These are phyloP conservation scores for Ginglymostoma cirratum DNA, from an alignment of 2,113 vertebrate species.

Conservation along the genomic window DNA sequence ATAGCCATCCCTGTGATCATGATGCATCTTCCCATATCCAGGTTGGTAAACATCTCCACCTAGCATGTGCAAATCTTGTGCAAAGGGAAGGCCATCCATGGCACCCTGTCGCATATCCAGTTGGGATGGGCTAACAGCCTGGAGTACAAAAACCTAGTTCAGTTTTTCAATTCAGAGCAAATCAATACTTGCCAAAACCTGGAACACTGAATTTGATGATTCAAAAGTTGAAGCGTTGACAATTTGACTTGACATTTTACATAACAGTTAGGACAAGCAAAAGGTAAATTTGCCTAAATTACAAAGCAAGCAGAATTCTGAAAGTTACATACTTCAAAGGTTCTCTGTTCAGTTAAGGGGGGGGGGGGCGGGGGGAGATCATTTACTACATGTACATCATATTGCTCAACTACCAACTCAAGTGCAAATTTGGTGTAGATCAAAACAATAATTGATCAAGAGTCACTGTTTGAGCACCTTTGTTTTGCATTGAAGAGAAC, in stretches of 20 bases:
- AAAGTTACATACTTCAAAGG: no score
- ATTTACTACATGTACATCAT: background rate
- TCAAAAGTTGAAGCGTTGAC: background rate
- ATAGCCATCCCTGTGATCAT: constrained; percentile 75
- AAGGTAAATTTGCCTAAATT: background rate
- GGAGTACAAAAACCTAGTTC: background rate
- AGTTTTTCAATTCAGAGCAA: background rate
- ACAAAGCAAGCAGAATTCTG: background rate
- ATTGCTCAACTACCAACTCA: no score
- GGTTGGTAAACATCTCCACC: constrained; percentile 73
- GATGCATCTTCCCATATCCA: constrained; percentile 71
- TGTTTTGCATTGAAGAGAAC: background rate
- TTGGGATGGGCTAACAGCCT: constrained; percentile 44
- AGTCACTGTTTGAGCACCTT: background rate
- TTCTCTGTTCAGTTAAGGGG: background rate
- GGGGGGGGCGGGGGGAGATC: background rate
- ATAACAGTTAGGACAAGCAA: background rate
- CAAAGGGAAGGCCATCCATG: constrained; percentile 72
- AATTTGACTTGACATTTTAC: background rate
- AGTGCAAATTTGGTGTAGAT: no score
- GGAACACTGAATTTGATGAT: background rate
- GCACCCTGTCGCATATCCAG: constrained; percentile 76
- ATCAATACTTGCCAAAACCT: background rate
- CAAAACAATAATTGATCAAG: no score
- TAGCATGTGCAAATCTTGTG: constrained; percentile 79